A percentile compares a stretch with the other conserved stretches of the same genome.
Evolutionary conservation across 2,888 invertebrate species (phyloP).

Genomic region (Tetranychus truncatus): DNA sequence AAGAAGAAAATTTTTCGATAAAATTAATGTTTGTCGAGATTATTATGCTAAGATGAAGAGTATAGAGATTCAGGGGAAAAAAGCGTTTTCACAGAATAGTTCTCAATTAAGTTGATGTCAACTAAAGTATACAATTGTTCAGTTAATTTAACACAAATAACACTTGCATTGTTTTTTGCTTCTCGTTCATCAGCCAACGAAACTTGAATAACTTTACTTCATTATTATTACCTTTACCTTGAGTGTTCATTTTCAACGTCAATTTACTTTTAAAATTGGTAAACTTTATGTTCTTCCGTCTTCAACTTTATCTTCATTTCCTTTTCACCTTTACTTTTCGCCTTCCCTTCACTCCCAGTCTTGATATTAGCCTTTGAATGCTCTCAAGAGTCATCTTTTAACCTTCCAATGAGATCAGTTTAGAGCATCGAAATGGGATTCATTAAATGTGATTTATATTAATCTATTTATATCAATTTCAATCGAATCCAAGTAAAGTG

Average conservation of each 20-base stretch:
- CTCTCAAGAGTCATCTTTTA: neutral
- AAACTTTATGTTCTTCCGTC: neutral
- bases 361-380: neutral
- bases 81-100: neutral
- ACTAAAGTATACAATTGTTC: neutral
- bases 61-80: neutral
- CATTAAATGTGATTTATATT: slow-evolving; percentile 1
- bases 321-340: neutral
- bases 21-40: neutral
- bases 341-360: neutral
- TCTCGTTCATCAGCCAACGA: neutral
- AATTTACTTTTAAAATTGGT: too few species aligned
- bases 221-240: neutral
- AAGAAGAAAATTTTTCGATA: too few species aligned
- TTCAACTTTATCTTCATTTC: neutral
- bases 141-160: neutral
- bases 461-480: neutral
- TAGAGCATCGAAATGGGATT: neutral
- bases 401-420: neutral
- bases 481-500: too few species aligned
- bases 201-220: neutral
- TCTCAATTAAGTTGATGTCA: neutral
- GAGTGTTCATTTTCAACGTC: neutral
- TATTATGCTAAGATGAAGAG: neutral
- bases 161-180: neutral